A percentile compares a stretch with the other conserved stretches of the same genome.
These are phyloP conservation scores for Globia sparganii DNA, from an alignment of 2,888 invertebrate genomes.

Conservation along the genomic window DNA sequence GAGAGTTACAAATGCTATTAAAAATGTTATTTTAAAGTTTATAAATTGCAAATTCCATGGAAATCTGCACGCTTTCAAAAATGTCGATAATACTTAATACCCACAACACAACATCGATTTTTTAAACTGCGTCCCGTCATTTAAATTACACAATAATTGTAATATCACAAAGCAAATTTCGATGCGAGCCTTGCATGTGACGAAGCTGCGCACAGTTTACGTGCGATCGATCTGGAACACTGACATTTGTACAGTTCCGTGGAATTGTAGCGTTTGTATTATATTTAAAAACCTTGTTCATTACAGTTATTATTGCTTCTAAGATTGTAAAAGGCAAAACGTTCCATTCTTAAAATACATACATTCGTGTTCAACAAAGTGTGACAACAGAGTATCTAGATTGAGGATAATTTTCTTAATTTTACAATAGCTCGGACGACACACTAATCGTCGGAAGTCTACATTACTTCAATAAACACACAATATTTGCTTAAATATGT, in stretches of 20 bases:
- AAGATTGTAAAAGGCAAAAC: slow-evolving; percentile 49
- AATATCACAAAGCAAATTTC: slow-evolving; percentile 23
- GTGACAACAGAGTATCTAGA: slow-evolving; percentile 32
- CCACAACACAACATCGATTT: slow-evolving; percentile 45
- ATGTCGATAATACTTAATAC: slow-evolving; percentile 30
- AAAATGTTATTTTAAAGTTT: slow-evolving; percentile 31
- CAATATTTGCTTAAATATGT: slow-evolving; percentile 53
- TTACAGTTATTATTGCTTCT: slow-evolving; percentile 57
- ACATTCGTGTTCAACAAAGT: slow-evolving; percentile 6
- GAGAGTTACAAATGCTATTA: slow-evolving; percentile 53
- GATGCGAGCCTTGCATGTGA: not conserved
- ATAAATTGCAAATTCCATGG: slow-evolving; percentile 39
- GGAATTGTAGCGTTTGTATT: slow-evolving; percentile 10
- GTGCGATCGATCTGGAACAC: slow-evolving; percentile 15
- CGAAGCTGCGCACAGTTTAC: slow-evolving; percentile 1
- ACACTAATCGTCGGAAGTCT: slow-evolving; percentile 54
- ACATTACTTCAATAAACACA: slow-evolving; percentile 62
- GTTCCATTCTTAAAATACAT: slow-evolving; percentile 39
- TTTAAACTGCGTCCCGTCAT: slow-evolving; percentile 8
- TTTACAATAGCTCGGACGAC: slow-evolving; percentile 40
- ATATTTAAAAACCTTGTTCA: slow-evolving; percentile 9
- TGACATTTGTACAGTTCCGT: not conserved
- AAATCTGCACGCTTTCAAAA: slow-evolving; percentile 32
- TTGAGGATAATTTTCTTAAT: slow-evolving; percentile 51
- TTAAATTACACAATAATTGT: slow-evolving; percentile 37